Percentiles rank a stretch among this genome's conserved stretches.
Evolutionary conservation across 2,888 invertebrate species (phyloP).

Genomic region (Cryptocheilus praepositus): DNA sequence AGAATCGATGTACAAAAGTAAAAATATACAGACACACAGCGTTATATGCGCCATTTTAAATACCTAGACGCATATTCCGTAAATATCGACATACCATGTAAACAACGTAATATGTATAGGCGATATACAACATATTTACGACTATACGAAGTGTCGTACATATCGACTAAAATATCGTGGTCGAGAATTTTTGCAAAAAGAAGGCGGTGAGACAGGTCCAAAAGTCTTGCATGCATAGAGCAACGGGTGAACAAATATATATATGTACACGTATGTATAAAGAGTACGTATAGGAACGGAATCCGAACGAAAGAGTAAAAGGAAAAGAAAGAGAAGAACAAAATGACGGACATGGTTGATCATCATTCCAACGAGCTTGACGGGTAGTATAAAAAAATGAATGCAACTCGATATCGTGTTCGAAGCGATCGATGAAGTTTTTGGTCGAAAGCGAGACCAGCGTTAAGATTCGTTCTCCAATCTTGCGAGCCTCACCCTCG

Average conservation of each 20-base stretch:
- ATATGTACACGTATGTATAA: slow-evolving; percentile 37
- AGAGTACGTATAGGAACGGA: too few relatives aligned
- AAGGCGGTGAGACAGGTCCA: slow-evolving; percentile 41
- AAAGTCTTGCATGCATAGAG: slow-evolving; percentile 47
- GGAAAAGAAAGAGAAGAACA: too few relatives aligned
- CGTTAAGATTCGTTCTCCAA: too few relatives aligned
- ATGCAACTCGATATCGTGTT: slow-evolving; percentile 31
- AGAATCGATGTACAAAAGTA: slow-evolving; percentile 25
- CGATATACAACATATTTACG: slow-evolving; percentile 21
- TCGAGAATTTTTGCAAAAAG: slow-evolving; percentile 47
- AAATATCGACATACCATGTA: slow-evolving; percentile 23
- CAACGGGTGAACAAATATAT: neutral
- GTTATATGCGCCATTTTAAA: slow-evolving; percentile 35
- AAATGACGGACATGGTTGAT: slow-evolving; percentile 37
- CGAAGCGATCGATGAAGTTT: too few relatives aligned
- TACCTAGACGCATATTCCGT: slow-evolving; percentile 24
- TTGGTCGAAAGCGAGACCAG: too few relatives aligned
- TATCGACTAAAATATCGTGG: slow-evolving; percentile 39
- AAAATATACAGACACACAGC: slow-evolving; percentile 33
- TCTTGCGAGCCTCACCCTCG: too few relatives aligned
- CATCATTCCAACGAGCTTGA: slow-evolving; percentile 45
- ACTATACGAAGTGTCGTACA: slow-evolving; percentile 34
- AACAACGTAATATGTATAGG: slow-evolving; percentile 25
- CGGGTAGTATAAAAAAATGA: slow-evolving; percentile 39
- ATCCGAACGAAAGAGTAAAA: slow-evolving; percentile 4